A percentile compares a stretch with the other conserved stretches of the same genome.
Evolutionary conservation across 35 echinoderm and acorn worm species (phyloP).

Genomic region (Holothuria glaberrima): DNA sequence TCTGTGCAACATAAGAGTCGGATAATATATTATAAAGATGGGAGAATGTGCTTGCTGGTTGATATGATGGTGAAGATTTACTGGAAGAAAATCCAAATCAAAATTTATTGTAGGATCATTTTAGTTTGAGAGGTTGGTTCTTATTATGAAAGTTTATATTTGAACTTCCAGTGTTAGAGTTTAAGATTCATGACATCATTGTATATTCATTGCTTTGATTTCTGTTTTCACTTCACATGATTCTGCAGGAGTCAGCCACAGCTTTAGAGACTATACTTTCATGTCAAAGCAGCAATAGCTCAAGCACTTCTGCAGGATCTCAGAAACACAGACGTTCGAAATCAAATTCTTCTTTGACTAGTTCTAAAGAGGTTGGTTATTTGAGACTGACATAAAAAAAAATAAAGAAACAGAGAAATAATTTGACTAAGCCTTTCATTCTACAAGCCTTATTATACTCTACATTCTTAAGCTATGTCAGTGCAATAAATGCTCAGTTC

Average conservation of each 20-base stretch:
- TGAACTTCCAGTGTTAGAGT: background rate
- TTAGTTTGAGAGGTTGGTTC: too few relatives aligned
- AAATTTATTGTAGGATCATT: too few relatives aligned
- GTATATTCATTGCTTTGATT: too few relatives aligned
- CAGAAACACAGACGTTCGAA: slow-evolving; percentile 34
- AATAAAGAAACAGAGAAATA: background rate
- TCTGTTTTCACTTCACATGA: background rate
- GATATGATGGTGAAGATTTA: too few relatives aligned
- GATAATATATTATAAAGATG: too few relatives aligned
- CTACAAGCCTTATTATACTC: too few relatives aligned
- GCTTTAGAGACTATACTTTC: slow-evolving; percentile 14
- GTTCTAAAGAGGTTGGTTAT: slow-evolving; percentile 36
- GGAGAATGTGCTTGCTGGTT: too few relatives aligned
- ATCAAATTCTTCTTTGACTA: slow-evolving; percentile 34
- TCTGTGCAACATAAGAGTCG: too few relatives aligned
- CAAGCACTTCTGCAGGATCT: background rate
- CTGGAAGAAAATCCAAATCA: too few relatives aligned
- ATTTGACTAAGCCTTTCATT: background rate
- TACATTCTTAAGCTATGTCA: too few relatives aligned
- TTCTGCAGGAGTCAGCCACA: slow-evolving; percentile 5
- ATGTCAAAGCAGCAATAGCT: slow-evolving; percentile 29
- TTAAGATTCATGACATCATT: too few relatives aligned
- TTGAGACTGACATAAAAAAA: background rate
- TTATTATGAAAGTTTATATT: background rate
- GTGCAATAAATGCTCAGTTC: slow-evolving; percentile 92